Base-by-base conservation (phyloP, 2,113 vertebrate genomes). In the Prunella fulvescens region DNA sequence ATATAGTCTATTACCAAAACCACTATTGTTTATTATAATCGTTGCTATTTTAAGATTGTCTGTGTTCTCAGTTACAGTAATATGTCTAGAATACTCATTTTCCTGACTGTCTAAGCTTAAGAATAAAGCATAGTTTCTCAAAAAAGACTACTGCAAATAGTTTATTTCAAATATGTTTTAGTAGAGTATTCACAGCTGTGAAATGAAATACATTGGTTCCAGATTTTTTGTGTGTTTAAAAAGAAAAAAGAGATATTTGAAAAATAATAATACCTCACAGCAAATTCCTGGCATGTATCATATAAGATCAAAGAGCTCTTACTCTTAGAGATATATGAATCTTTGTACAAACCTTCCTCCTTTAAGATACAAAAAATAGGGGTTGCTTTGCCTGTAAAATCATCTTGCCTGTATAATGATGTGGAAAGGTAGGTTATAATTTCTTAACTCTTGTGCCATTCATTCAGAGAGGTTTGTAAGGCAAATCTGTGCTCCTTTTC, bases 21-120 rank as follows among this genome's bases (percentile, higher is more conserved):
- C 29, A 25, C 39, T 69, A 54, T 80, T 96, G 62, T 96, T 95
- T 91, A 80, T 95, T 93, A 58, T 81, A 65, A 29, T 31, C 66
- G 74, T 90, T 96, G 42, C 81, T 91, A 80, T 92, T 94, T 94
- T 91, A 82, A 78, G 50, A 22, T 29, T 65, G 26, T 82, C 71
- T 85, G 25, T 90, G 44, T 88, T 88, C 76, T 69, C 47, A 70
- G 44, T 86, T 95, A 66, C 47, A 66, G 60, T 90, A 67, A 64
- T 44, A 37, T 40, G 13, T 86, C 88, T 40, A 86, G 71, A 83
- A 89, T 73, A 66, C 33, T 86, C 1, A 48, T 86, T 90, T 90
- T 88, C 28, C 42, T 90, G 44, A 45, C 28, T 64, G 25, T 64
- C 48, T 77, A 82, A 58, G 24, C 20, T 84, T 87, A 79, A 91